These are phyloP conservation scores for Pollenia angustigena DNA, from an alignment of 2,888 invertebrate genomes.

Conservation along the genomic window DNA sequence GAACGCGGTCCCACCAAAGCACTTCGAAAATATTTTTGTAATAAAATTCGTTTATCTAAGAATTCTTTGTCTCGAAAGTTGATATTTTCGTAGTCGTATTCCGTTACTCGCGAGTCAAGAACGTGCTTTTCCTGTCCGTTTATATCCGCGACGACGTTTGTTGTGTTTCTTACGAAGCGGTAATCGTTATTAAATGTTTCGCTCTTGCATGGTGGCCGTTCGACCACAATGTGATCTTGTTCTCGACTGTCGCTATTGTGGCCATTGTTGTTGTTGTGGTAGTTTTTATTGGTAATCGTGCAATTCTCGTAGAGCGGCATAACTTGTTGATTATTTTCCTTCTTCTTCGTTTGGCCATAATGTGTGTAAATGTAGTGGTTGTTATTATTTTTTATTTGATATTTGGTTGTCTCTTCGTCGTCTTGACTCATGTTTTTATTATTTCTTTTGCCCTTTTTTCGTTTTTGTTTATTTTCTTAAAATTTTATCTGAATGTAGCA, in stretches of 20 bases:
- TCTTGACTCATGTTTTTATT: conserved; percentile 71
- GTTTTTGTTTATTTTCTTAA: conserved; percentile 47
- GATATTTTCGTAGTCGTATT: conserved; percentile 76
- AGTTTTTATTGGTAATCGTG: conserved; percentile 53
- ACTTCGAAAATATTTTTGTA: conserved; percentile 80
- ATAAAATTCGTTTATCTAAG: conserved; percentile 75
- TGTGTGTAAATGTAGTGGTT: conserved; percentile 51
- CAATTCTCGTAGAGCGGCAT: conserved; percentile 69
- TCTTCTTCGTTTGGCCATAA: conserved; percentile 59
- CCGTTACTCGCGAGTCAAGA: not conserved
- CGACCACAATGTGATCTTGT: conserved; percentile 59
- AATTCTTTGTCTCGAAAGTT: conserved; percentile 48
- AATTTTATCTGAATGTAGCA: conserved; percentile 53
- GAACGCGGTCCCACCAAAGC: conserved; percentile 74
- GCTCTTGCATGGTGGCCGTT: conserved; percentile 61
- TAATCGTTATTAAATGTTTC: conserved; percentile 71
- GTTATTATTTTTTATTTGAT: conserved; percentile 41
- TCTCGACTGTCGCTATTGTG: not conserved
- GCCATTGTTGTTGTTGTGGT: conserved; percentile 64
- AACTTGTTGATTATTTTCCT: conserved; percentile 66
- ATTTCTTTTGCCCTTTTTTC: conserved; percentile 26
- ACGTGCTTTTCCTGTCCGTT: conserved; percentile 19
- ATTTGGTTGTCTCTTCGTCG: conserved; percentile 68
- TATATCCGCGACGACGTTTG: conserved; percentile 33
- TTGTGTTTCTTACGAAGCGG: conserved; percentile 63